Evolutionary conservation across 2,888 invertebrate species (phyloP).

Genomic region (Xanthia togata): DNA sequence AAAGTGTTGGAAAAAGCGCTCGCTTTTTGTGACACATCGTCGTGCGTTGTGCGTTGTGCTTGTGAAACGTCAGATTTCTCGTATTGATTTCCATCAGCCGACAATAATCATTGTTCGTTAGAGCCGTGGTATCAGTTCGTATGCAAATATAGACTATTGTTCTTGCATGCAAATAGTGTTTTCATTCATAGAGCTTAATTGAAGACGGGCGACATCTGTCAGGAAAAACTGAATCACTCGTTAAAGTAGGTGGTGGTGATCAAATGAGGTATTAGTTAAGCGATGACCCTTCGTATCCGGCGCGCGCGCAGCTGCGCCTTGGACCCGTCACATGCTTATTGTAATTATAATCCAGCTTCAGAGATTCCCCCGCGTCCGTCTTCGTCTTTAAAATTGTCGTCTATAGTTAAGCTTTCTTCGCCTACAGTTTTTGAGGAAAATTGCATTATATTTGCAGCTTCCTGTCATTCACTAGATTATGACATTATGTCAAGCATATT

Average conservation of each 20-base stretch:
- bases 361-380: conserved; percentile 72
- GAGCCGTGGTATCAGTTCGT: conserved; percentile 77
- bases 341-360: conserved; percentile 79
- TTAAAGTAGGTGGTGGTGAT: conserved; percentile 81
- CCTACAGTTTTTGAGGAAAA: not conserved
- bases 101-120: conserved; percentile 87
- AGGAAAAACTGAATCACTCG: conserved; percentile 88
- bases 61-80: conserved; percentile 86
- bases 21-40: conserved; percentile 72
- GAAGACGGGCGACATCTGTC: conserved; percentile 87
- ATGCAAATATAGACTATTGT: conserved; percentile 86
- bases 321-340: conserved; percentile 80
- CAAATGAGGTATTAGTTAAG: conserved; percentile 84
- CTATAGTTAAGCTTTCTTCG: conserved; percentile 57
- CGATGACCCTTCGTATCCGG: conserved; percentile 88
- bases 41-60: conserved; percentile 72
- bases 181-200: conserved; percentile 87
- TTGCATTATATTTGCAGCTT: conserved; percentile 19
- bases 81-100: conserved; percentile 84
- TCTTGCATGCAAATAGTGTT: conserved; percentile 86
- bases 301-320: conserved; percentile 83
- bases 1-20: conserved; percentile 72
- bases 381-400: conserved; percentile 64
- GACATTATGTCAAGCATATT: not conserved
- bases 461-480: not conserved